A percentile compares a stretch with the other conserved stretches of the same genome.
Conservation (phyloP, 1,140 invertebrate genomes). For the Drosophila albomicans region DNA sequence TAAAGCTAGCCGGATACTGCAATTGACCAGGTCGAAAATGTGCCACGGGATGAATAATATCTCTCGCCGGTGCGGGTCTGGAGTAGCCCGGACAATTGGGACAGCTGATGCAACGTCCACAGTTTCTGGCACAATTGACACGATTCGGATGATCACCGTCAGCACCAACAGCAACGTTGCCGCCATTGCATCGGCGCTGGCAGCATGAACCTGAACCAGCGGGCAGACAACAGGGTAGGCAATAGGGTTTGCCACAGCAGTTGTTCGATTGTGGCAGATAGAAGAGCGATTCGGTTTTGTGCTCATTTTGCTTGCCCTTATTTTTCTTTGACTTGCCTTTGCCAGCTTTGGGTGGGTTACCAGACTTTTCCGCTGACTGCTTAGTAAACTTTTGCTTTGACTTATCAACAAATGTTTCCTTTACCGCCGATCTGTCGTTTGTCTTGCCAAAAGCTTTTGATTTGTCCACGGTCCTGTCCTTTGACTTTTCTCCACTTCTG, state of each 20-base stretch:
- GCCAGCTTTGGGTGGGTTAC: neutral
- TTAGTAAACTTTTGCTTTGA: too few species aligned
- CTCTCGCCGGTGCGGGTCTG: neutral
- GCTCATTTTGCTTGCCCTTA: neutral
- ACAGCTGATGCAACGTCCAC: neutral
- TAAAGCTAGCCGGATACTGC: slow-evolving; percentile 34
- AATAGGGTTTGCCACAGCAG: neutral
- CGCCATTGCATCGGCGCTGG: neutral
- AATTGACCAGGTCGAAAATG: slow-evolving; percentile 56
- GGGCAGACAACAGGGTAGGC: neutral
- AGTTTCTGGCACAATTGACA: neutral
- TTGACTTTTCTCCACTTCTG: neutral
- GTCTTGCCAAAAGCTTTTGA: neutral
- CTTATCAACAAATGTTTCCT: too few species aligned
- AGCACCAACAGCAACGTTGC: neutral
- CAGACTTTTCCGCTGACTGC: neutral
- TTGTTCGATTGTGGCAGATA: neutral
- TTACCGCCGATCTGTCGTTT: too few species aligned
- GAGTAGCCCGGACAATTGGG: neutral
- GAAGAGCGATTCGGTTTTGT: neutral
- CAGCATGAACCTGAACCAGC: neutral
- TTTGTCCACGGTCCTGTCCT: neutral
- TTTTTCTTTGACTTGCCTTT: neutral
- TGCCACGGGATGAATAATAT: slow-evolving; percentile 37
- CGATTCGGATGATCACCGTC: slow-evolving; percentile 1